Evolutionary conservation across 1,140 invertebrate species (phyloP).

Genomic region (Hylaeus anthracinus): DNA sequence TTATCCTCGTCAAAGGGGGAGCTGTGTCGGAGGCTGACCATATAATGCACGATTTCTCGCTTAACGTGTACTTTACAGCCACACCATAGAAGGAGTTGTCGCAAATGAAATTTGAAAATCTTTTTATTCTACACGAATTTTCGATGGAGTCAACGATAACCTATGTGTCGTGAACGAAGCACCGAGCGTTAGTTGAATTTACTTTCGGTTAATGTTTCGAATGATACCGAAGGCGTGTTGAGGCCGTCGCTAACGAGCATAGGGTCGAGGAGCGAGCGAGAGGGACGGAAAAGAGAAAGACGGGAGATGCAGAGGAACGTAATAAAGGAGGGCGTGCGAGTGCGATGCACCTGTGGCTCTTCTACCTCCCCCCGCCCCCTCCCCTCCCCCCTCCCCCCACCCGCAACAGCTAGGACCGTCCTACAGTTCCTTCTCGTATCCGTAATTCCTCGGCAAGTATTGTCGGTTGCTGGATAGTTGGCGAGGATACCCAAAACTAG

Average conservation of each 20-base stretch:
- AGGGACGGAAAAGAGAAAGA: constrained; percentile 40
- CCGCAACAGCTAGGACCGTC: constrained; percentile 13
- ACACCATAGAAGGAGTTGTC: too few relatives aligned
- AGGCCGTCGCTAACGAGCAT: constrained; percentile 21
- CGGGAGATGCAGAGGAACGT: constrained; percentile 47
- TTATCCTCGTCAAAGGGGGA: too few relatives aligned
- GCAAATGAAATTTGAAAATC: too few relatives aligned
- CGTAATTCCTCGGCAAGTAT: constrained; percentile 26
- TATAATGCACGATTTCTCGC: too few relatives aligned
- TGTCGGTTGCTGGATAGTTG: too few relatives aligned
- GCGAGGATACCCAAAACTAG: too few relatives aligned
- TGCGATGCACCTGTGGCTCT: constrained; percentile 74
- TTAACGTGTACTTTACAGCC: too few relatives aligned
- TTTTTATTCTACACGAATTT: too few relatives aligned
- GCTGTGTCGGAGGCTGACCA: too few relatives aligned
- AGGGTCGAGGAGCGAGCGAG: not conserved
- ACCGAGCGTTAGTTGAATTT: not conserved
- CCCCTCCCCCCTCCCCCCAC: not conserved
- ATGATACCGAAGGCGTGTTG: not conserved
- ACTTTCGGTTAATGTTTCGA: constrained; percentile 2
- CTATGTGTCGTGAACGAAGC: too few relatives aligned
- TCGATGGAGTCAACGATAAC: too few relatives aligned
- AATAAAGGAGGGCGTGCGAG: constrained; percentile 67
- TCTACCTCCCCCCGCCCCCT: not conserved
- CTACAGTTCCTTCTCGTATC: constrained; percentile 26